Conservation (phyloP, 2,888 invertebrate genomes). For the Cybosia mesomella region DNA sequence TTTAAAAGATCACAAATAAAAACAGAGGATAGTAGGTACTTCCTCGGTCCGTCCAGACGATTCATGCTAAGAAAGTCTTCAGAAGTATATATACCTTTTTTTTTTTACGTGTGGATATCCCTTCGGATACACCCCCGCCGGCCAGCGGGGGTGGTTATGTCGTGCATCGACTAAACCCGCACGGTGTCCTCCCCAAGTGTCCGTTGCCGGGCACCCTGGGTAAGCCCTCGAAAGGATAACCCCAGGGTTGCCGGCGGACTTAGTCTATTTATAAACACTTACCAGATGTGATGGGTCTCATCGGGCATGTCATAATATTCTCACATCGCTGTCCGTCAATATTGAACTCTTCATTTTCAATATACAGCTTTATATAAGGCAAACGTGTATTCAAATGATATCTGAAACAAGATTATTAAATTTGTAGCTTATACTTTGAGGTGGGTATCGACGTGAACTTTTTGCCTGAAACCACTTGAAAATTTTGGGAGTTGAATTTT, state of each 20-base stretch:
- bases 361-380: conserved; percentile 96
- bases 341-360: conserved; percentile 97
- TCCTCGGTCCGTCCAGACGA: background rate
- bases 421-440: background rate
- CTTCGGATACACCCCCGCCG: too few species aligned
- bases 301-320: conserved; percentile 97
- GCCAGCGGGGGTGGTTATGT: too few species aligned
- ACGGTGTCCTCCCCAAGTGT: too few species aligned
- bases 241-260: too few species aligned
- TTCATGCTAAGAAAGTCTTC: too few species aligned
- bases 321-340: conserved; percentile 97
- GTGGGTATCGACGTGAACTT: background rate
- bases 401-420: conserved; percentile 64
- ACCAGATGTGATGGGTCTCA: conserved; percentile 96
- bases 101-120: too few species aligned
- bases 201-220: too few species aligned
- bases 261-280: conserved; percentile 43
- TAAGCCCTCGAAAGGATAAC: too few species aligned
- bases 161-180: too few species aligned
- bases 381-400: conserved; percentile 95
- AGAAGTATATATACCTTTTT: too few species aligned
- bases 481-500: background rate
- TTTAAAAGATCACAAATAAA: too few species aligned
- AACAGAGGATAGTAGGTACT: background rate
- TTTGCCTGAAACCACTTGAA: conserved; percentile 4